Conservation (phyloP, 1,140 invertebrate species). For the Metopolophium dirhodum region DNA sequence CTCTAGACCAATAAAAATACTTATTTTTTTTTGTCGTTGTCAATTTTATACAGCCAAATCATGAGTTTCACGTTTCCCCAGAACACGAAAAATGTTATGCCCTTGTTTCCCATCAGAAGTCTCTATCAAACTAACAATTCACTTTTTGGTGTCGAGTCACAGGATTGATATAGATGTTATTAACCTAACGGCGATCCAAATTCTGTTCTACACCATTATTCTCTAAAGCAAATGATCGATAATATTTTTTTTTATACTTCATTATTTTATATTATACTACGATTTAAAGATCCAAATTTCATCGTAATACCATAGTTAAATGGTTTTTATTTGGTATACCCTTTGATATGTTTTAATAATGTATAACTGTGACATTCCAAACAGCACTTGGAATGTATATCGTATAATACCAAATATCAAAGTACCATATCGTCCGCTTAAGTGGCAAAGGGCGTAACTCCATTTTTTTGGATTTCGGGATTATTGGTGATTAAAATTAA, state of each 20-base stretch:
- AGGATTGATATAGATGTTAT: background rate
- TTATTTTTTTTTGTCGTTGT: no score
- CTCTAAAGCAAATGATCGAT: background rate
- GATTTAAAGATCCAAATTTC: background rate
- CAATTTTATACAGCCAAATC: background rate
- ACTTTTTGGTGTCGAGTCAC: background rate
- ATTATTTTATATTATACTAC: background rate
- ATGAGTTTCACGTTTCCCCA: background rate
- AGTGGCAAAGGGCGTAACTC: no score
- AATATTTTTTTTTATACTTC: background rate
- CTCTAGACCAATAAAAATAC: no score
- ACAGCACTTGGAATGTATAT: background rate
- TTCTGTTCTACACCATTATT: background rate
- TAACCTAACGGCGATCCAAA: background rate
- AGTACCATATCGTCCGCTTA: no score
- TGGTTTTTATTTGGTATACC: background rate
- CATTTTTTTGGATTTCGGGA: no score
- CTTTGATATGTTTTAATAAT: background rate
- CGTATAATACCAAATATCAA: background rate
- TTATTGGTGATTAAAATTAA: no score
- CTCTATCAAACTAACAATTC: background rate
- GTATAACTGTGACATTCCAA: background rate
- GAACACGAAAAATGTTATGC: background rate
- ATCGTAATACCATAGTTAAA: background rate
- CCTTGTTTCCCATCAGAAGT: background rate